A percentile compares a stretch with the other conserved stretches of the same genome.
Conservation (phyloP, 1,140 invertebrate genomes). For the Arctopsyche grandis region DNA sequence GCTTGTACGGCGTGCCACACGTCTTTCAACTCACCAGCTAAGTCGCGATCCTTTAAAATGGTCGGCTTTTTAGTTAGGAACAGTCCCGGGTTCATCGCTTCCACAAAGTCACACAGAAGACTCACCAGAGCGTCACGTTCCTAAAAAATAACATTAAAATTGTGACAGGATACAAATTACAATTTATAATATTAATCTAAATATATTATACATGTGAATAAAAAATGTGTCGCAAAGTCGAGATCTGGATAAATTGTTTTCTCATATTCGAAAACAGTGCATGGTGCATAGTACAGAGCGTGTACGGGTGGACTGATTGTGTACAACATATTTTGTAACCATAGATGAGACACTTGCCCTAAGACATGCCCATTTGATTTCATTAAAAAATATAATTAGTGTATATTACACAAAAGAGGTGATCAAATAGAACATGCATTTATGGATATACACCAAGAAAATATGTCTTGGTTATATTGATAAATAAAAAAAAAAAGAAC, state of each 20-base stretch:
- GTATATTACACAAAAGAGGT: constrained; percentile 37
- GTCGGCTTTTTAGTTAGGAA: constrained; percentile 68
- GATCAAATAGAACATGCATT: constrained; percentile 27
- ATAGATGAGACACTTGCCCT: too few species aligned
- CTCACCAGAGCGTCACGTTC: constrained; percentile 73
- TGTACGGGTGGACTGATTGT: too few species aligned
- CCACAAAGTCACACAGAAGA: constrained; percentile 75
- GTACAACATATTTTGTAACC: too few species aligned
- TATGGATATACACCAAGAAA: constrained; percentile 12
- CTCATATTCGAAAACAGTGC: too few species aligned
- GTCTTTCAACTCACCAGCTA: constrained; percentile 77
- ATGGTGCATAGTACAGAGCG: too few species aligned
- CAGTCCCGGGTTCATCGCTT: constrained; percentile 74
- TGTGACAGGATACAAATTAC: not conserved
- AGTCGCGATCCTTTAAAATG: constrained; percentile 74
- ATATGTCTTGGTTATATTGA: not conserved
- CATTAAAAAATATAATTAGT: constrained; percentile 36
- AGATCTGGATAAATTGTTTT: too few species aligned
- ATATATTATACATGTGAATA: too few species aligned
- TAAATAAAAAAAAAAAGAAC: too few species aligned
- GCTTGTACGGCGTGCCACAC: constrained; percentile 76
- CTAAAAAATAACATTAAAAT: constrained; percentile 59
- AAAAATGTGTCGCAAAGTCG: too few species aligned
- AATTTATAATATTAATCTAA: not conserved
- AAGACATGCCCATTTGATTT: too few species aligned